Evolutionary conservation across 2,797 vertebrate species (phyloP).

Genomic region (Melanotaenia nigrans): DNA sequence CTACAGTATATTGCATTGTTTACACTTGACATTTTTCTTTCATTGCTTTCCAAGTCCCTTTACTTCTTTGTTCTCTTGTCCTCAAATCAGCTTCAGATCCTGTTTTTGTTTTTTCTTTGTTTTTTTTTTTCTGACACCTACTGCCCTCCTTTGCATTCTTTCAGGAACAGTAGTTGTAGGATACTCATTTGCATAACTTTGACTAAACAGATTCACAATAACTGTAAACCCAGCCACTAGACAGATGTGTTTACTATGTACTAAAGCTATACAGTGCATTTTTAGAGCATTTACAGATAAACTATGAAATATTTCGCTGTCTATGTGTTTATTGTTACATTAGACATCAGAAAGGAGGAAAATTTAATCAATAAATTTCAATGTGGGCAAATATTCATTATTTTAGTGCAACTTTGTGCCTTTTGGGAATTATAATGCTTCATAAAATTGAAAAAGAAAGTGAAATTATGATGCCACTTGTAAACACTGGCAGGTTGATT

Average conservation of each 20-base stretch:
- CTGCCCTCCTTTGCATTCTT: constrained; percentile 17
- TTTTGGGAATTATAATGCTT: background rate
- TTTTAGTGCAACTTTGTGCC: background rate
- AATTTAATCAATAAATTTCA: background rate
- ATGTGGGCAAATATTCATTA: background rate
- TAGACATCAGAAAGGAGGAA: background rate
- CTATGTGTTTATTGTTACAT: background rate
- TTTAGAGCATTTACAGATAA: background rate
- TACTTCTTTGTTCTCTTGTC: background rate
- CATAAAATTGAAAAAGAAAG: background rate
- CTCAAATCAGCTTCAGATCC: background rate
- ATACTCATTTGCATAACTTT: constrained; percentile 44
- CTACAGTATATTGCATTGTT: background rate
- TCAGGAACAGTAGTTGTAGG: constrained; percentile 18
- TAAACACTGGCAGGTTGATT: background rate
- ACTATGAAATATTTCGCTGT: background rate
- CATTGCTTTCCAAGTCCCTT: background rate
- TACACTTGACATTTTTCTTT: background rate
- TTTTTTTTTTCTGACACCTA: constrained; percentile 2
- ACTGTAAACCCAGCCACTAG: background rate
- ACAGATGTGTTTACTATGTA: constrained; percentile 6
- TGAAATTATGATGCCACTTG: background rate
- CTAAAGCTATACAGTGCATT: background rate
- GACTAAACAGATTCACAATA: constrained; percentile 7
- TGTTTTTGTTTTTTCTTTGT: constrained; percentile 4